Conservation (phyloP, 1,140 invertebrate species). For the Pseudomyrmex gracilis region DNA sequence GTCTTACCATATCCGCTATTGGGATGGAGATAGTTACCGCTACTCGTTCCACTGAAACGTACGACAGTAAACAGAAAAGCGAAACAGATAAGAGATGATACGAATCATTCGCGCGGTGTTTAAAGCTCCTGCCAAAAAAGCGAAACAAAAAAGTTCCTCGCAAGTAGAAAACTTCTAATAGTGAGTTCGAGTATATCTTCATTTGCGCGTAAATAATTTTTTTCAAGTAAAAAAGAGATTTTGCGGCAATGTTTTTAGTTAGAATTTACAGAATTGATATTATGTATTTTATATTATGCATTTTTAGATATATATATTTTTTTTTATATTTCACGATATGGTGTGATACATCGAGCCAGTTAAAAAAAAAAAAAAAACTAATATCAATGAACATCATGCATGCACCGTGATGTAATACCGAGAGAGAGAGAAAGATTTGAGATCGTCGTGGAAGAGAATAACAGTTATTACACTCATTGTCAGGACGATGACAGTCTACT, state of each 20-base stretch:
- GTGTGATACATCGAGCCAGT: neutral
- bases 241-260: too few species aligned
- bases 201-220: too few species aligned
- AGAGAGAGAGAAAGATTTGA: constrained; percentile 23
- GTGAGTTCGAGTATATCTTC: neutral
- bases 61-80: constrained; percentile 84
- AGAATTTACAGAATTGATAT: neutral
- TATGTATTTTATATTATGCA: too few species aligned
- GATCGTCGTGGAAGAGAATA: constrained; percentile 18
- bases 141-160: constrained; percentile 23
- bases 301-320: too few species aligned
- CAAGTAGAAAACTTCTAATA: neutral
- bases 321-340: neutral
- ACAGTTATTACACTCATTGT: constrained; percentile 30
- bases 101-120: constrained; percentile 31
- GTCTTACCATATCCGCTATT: constrained; percentile 85
- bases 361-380: neutral
- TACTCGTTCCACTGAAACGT: constrained; percentile 86
- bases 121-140: neutral
- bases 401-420: constrained; percentile 47
- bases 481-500: constrained; percentile 16
- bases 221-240: neutral
- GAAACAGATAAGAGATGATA: constrained; percentile 63
- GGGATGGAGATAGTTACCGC: constrained; percentile 86
- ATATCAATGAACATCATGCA: constrained; percentile 34